phyloP scores from a whole-genome alignment of 2,113 vertebrate species.

The Balaeniceps rex region DNA sequence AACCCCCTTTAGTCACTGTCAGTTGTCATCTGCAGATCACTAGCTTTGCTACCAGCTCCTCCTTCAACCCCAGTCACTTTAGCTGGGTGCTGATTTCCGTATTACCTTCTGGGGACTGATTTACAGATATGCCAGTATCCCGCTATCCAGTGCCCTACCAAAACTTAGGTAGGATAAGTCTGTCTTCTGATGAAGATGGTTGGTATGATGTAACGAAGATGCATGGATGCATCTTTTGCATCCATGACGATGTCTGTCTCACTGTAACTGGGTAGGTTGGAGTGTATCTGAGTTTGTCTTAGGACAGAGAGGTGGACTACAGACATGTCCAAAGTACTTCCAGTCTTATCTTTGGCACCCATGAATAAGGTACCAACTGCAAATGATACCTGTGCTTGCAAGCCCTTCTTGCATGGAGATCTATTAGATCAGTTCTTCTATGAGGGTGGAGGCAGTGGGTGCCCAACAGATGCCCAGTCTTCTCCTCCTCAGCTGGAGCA shows the following conservation, averaged over 20 bases:
- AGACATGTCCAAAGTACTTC: neutral
- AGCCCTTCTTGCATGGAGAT: neutral
- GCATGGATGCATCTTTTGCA: neutral
- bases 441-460: neutral
- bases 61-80: neutral
- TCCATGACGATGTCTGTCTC: neutral
- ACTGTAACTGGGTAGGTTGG: neutral
- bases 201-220: neutral
- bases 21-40: neutral
- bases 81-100: neutral
- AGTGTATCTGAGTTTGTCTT: neutral
- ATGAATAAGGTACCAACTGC: neutral
- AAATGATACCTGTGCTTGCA: neutral
- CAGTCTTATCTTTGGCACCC: neutral
- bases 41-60: neutral
- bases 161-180: neutral
- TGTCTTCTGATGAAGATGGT: neutral
- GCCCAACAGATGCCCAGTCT: neutral
- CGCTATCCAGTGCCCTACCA: rapidly evolving
- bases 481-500: neutral
- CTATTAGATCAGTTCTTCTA: neutral
- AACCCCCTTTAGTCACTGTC: neutral
- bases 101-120: neutral
- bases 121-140: neutral
- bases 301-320: neutral